Evolutionary conservation across 2,888 invertebrate genomes (phyloP).

Genomic region (Andricus curvator): DNA sequence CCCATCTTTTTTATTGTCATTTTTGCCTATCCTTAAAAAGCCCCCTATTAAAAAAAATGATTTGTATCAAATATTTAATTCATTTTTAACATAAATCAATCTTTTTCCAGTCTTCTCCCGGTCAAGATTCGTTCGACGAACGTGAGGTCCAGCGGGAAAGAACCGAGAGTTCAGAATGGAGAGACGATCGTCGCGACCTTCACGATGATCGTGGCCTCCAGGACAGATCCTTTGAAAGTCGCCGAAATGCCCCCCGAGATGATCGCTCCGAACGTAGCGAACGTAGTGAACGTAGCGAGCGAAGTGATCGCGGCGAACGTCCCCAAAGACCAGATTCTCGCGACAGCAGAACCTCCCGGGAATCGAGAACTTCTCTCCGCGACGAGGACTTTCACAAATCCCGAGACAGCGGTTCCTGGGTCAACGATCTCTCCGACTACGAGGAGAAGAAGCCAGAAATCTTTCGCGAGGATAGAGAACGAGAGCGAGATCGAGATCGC

Average conservation of each 20-base stretch:
- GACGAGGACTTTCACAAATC: conserved; percentile 68
- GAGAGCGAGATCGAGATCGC: conserved; percentile 70
- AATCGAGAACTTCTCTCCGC: conserved; percentile 77
- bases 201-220: conserved; percentile 62
- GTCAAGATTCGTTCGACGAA: conserved; percentile 69
- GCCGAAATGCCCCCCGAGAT: conserved; percentile 62
- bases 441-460: conserved; percentile 75
- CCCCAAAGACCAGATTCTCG: conserved; percentile 82
- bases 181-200: conserved; percentile 66
- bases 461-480: conserved; percentile 70
- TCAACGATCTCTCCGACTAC: conserved; percentile 73
- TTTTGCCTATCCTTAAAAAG: too few species aligned
- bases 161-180: conserved; percentile 68
- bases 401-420: conserved; percentile 71
- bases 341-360: conserved; percentile 81
- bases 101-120: conserved; percentile 50
- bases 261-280: conserved; percentile 67
- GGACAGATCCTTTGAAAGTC: conserved; percentile 66
- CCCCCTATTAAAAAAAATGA: neutral
- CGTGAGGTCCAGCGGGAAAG: conserved; percentile 60
- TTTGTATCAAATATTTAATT: neutral
- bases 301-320: conserved; percentile 76
- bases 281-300: conserved; percentile 63
- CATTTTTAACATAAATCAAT: conserved; percentile 9
- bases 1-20: too few species aligned